Evolutionary conservation across 2,888 invertebrate species (phyloP).

Genomic region (Notocelia uddmanniana): DNA sequence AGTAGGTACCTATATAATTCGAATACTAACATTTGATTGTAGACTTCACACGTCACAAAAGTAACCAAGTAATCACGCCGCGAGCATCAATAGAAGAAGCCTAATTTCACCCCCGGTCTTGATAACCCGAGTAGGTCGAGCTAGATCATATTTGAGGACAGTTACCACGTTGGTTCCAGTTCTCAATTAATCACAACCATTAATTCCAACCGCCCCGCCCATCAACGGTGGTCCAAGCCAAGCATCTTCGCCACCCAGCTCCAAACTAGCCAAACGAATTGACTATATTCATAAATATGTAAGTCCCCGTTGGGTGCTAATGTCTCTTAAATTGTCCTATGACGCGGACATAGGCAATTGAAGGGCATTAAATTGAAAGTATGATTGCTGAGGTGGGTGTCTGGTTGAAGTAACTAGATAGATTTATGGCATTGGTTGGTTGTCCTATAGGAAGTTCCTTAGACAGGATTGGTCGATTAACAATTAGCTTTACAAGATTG

Average conservation of each 20-base stretch:
- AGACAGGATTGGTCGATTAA: slow-evolving; percentile 41
- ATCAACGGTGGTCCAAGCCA: slow-evolving; percentile 20
- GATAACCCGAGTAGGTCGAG: too few relatives aligned
- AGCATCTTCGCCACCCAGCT: slow-evolving; percentile 60
- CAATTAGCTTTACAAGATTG: slow-evolving; percentile 47
- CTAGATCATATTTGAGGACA: background rate
- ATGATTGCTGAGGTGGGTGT: slow-evolving; percentile 58
- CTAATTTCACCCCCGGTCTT: too few relatives aligned
- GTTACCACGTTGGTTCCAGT: background rate
- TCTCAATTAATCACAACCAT: slow-evolving; percentile 27
- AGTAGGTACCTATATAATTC: too few relatives aligned
- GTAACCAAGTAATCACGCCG: too few relatives aligned
- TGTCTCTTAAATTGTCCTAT: slow-evolving; percentile 73
- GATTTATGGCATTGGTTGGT: slow-evolving; percentile 67
- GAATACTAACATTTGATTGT: too few relatives aligned
- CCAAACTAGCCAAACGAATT: slow-evolving; percentile 59
- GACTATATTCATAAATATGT: slow-evolving; percentile 77
- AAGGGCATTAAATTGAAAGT: slow-evolving; percentile 72
- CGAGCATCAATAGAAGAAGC: too few relatives aligned
- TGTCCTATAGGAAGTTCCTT: slow-evolving; percentile 34
- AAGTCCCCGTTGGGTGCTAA: slow-evolving; percentile 72
- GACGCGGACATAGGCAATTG: slow-evolving; percentile 67
- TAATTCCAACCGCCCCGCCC: slow-evolving; percentile 20
- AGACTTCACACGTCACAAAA: too few relatives aligned
- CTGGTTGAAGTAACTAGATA: slow-evolving; percentile 66